Evolutionary conservation across 2,888 invertebrate species (phyloP).

Genomic region (Acleris holmiana): DNA sequence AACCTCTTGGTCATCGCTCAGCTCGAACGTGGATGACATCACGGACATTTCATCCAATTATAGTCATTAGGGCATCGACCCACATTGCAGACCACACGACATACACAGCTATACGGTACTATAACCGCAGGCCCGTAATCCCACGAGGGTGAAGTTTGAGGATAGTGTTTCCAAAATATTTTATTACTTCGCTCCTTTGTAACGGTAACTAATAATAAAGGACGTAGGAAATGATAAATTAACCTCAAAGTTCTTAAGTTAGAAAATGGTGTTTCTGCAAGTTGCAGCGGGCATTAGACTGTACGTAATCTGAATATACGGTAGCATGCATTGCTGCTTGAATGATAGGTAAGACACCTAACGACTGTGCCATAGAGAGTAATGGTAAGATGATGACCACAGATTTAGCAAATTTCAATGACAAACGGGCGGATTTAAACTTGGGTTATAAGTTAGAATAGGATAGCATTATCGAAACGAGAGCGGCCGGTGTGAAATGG

Average conservation of each 20-base stretch:
- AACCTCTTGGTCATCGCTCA: slow-evolving; percentile 45
- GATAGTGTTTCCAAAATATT: slow-evolving; percentile 35
- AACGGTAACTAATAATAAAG: slow-evolving; percentile 15
- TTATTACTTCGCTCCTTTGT: slow-evolving; percentile 27
- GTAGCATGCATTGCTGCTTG: background rate
- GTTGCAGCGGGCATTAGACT: background rate
- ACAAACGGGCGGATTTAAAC: no score
- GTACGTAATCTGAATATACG: slow-evolving; percentile 18
- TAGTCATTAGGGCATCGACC: slow-evolving; percentile 60
- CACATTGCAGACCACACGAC: slow-evolving; percentile 48
- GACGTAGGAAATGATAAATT: no score
- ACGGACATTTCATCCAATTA: slow-evolving; percentile 52
- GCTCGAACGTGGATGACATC: slow-evolving; percentile 46
- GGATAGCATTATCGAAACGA: slow-evolving; percentile 7
- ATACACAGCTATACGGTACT: slow-evolving; percentile 21
- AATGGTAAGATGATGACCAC: background rate
- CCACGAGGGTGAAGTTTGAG: slow-evolving; percentile 36
- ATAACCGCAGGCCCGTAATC: slow-evolving; percentile 36
- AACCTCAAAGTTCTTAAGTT: no score
- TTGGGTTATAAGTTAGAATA: slow-evolving; percentile 3
- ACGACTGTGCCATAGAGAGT: slow-evolving; percentile 7
- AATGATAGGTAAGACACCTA: background rate
- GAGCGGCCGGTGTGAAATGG: slow-evolving; percentile 13
- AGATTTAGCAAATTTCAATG: background rate
- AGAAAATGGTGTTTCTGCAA: no score